Evolutionary conservation across 2,888 invertebrate species (phyloP).

Genomic region (Copidosoma aretas): DNA sequence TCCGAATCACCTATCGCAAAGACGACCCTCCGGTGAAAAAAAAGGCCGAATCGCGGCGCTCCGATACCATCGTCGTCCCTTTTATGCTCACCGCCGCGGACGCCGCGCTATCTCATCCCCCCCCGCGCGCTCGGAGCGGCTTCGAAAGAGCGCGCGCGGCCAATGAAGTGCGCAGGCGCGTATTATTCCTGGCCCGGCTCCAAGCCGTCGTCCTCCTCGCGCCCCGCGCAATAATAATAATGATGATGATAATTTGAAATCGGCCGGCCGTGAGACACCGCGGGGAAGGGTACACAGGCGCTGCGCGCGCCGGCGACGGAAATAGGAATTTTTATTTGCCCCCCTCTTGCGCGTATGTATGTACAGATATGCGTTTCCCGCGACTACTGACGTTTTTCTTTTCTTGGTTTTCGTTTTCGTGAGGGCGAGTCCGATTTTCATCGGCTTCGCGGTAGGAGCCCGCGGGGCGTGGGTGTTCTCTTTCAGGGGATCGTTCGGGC

Average conservation of each 20-base stretch:
- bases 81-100: too few species aligned
- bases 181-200: constrained; percentile 28
- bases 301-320: constrained; percentile 14
- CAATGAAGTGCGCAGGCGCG: constrained; percentile 10
- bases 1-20: too few species aligned
- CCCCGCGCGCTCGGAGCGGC: neutral
- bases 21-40: too few species aligned
- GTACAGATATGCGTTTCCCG: neutral
- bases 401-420: too few species aligned
- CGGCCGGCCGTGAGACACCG: constrained; percentile 4
- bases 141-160: neutral
- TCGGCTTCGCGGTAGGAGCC: neutral
- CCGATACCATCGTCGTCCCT: too few species aligned
- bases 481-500: too few species aligned
- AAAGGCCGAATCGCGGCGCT: too few species aligned
- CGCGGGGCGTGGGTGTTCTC: neutral
- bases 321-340: constrained; percentile 30
- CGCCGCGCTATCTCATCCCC: too few species aligned
- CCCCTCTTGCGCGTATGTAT: neutral
- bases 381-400: too few species aligned
- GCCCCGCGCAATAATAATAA: neutral
- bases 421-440: neutral
- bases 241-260: constrained; percentile 13
- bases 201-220: neutral
- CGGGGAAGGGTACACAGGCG: too few species aligned